Conservation (phyloP, 2,888 invertebrate species). For the Dasysyrphus albostriatus region DNA sequence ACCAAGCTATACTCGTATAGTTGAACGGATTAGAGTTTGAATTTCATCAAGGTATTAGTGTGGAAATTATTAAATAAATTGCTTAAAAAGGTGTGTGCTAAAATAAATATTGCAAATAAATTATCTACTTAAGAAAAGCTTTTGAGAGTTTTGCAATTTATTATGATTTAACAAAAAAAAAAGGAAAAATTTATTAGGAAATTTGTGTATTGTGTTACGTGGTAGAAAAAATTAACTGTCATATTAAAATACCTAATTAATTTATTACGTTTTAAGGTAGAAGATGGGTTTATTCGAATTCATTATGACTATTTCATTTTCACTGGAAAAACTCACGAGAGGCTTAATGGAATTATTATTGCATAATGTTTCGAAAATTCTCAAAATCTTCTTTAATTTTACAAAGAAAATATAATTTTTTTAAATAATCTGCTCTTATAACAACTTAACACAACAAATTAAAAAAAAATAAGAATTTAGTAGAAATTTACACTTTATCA, state of each 20-base stretch:
- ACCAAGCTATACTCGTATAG: neutral
- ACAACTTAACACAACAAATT: too few relatives aligned
- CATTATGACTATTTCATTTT: too few relatives aligned
- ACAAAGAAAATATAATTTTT: too few relatives aligned
- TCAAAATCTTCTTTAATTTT: too few relatives aligned
- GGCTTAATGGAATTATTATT: too few relatives aligned
- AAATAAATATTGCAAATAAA: slow-evolving; percentile 3
- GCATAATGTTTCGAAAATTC: too few relatives aligned
- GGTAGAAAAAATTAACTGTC: too few relatives aligned
- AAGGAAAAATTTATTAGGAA: neutral
- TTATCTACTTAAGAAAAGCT: neutral
- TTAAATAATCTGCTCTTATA: too few relatives aligned
- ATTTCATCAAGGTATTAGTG: slow-evolving; percentile 24
- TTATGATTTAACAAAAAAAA: neutral
- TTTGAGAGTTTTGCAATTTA: neutral
- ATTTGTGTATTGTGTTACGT: neutral
- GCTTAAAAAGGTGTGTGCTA: slow-evolving; percentile 1
- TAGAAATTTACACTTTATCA: neutral
- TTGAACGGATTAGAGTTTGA: slow-evolving; percentile 7
- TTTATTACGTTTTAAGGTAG: too few relatives aligned
- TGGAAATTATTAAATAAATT: slow-evolving; percentile 22
- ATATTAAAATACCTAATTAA: too few relatives aligned
- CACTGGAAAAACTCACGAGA: too few relatives aligned
- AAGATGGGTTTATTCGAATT: too few relatives aligned
- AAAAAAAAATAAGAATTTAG: neutral